Evolutionary conservation across 2,797 vertebrate genomes (phyloP).

Genomic region (Oryzias sinensis): DNA sequence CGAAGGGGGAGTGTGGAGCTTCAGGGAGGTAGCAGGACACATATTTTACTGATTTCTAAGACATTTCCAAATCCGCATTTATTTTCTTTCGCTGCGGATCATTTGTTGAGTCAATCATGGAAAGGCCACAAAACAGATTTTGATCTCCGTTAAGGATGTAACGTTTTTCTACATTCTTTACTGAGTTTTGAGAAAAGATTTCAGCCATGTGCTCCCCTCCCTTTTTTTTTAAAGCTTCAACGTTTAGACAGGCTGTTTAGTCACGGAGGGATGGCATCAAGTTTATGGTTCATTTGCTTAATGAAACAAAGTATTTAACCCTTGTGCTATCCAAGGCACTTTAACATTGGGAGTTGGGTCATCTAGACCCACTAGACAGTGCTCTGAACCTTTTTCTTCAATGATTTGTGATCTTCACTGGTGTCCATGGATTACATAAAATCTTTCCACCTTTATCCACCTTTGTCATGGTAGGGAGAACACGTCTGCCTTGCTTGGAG

Average conservation of each 20-base stretch:
- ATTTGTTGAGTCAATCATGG: slow-evolving; percentile 50
- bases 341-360: too few species aligned
- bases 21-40: slow-evolving; percentile 28
- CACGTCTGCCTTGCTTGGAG: too few species aligned
- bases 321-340: too few species aligned
- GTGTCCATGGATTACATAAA: too few species aligned
- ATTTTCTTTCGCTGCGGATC: slow-evolving; percentile 39
- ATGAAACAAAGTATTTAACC: too few species aligned
- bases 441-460: too few species aligned
- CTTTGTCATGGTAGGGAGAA: too few species aligned
- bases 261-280: slow-evolving; percentile 8
- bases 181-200: slow-evolving; percentile 15
- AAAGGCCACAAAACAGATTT: slow-evolving; percentile 44
- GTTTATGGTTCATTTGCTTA: not conserved
- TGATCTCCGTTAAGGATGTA: slow-evolving; percentile 51
- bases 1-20: slow-evolving; percentile 31
- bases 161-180: slow-evolving; percentile 50
- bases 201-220: slow-evolving; percentile 15
- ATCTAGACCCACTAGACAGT: too few species aligned
- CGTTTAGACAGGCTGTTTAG: slow-evolving; percentile 4
- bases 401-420: too few species aligned
- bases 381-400: too few species aligned
- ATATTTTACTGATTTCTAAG: slow-evolving; percentile 43
- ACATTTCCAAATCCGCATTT: slow-evolving; percentile 54
- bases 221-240: slow-evolving; percentile 19